A percentile compares a stretch with the other conserved stretches of the same genome.
Conservation (phyloP, 1,140 invertebrate species). For the Pogonomyrmex barbatus region DNA sequence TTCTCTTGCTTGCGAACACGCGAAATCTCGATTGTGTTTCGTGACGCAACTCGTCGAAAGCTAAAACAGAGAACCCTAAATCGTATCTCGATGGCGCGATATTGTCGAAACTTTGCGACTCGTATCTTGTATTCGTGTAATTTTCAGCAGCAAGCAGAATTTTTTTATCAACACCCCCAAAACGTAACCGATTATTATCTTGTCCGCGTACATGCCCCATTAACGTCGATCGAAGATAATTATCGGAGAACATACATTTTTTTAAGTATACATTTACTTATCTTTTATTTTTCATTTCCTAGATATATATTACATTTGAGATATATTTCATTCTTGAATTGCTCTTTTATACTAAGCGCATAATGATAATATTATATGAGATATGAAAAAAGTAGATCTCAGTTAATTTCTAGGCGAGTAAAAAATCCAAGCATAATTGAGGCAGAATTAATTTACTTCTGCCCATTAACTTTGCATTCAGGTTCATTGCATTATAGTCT, state of each 20-base stretch:
- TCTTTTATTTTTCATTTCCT: background rate
- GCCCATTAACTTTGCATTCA: slow-evolving; percentile 33
- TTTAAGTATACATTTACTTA: background rate
- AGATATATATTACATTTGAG: background rate
- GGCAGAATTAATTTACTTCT: slow-evolving; percentile 36
- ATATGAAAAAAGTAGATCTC: background rate
- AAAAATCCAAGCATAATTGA: slow-evolving; percentile 39
- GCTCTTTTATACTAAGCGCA: background rate
- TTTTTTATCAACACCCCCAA: slow-evolving; percentile 45
- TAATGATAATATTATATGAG: background rate
- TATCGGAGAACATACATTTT: background rate
- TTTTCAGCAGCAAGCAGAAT: slow-evolving; percentile 48
- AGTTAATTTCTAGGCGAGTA: slow-evolving; percentile 1
- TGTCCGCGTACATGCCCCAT: background rate
- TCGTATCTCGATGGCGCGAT: slow-evolving; percentile 63
- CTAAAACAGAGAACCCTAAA: slow-evolving; percentile 41
- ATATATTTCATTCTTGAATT: background rate
- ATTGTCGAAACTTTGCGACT: slow-evolving; percentile 59
- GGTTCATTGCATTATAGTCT: slow-evolving; percentile 41
- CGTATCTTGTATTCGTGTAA: slow-evolving; percentile 32
- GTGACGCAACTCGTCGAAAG: slow-evolving; percentile 66
- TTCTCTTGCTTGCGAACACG: slow-evolving; percentile 52
- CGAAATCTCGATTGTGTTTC: slow-evolving; percentile 74
- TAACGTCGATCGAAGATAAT: slow-evolving; percentile 1
- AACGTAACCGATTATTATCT: slow-evolving; percentile 29